Base-by-base conservation (phyloP, 2,888 invertebrate genomes). In the Orthosia incerta region DNA sequence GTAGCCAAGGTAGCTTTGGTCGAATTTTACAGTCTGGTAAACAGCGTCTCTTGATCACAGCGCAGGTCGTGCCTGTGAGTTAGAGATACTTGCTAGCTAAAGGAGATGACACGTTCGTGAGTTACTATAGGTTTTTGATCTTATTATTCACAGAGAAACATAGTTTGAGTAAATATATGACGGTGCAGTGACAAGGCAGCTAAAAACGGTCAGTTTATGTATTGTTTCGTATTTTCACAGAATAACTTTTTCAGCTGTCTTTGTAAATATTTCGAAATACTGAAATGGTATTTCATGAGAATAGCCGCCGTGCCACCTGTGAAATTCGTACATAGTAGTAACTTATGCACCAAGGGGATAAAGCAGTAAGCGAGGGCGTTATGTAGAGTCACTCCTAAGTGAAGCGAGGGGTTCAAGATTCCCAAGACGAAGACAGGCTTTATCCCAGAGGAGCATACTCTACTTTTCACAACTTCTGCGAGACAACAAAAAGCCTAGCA, bases 1-100 rank as follows among this genome's bases (percentile, higher is more conserved):
- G 31, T 46, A 45, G 55, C 67, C 31, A 71, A 31, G 45, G 65
- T 69, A 46, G 59, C 66, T 76, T 74, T 73, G 20, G 12, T 53
- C 20, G 12, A 39, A 76, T 72, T 83, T 83, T 56, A 79, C 82
- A 81, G 73, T 83, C 79, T 76, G 70, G 61, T 84, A 62, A 79
- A 84, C 79, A 66, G 48, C 16, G 45, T 59, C 84, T 60, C 48
- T 77, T 69, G 63, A 71, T 74, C 59, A 18, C 39, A 71, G 60
- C 20, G 15, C 26, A 57, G 64, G 51, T 55, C n/a, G 18, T 61
- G 23, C 60, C 53, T 39, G 16, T 31, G 11, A 46, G 1, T 23
- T 69, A 53, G n/a, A 46, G 1, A 51, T 69, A 53, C 26, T 13
- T 45, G 11, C 18, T 53, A 20, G 20, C 39, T 39, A 23, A 18